Evolutionary conservation across 2,888 invertebrate genomes (phyloP), one percentile per base, ranked within the genome.

Genomic region (Campoletis raptor): DNA sequence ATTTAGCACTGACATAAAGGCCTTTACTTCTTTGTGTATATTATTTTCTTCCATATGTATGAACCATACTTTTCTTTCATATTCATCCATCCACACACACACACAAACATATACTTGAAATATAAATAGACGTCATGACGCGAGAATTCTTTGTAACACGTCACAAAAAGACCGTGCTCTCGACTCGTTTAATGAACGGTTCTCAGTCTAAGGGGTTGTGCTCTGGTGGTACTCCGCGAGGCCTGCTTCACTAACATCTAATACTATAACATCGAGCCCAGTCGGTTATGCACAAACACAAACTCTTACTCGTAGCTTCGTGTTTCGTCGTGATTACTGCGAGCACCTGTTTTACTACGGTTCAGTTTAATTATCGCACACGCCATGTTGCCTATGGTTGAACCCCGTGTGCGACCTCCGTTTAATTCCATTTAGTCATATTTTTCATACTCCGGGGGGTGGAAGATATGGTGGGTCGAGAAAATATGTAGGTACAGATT

Each of bases 311-410:
- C 57, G 37, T 81, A 72, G 70, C 36, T 82, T 67, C 81, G 84
- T 86, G 81, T 81, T 84, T 81, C 81, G 81, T 81, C 61, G 84
- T 86, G 86, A 86, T 86, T 84, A 86, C 81, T 79, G 84, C 86
- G 81, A 86, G 81, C 84, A 81, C 86, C 81, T 84, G 84, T 84
- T 86, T 81, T 81, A 86, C 84, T 79, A 84, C 78, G 83, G 42
- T 84, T 74, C 78, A 73, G 81, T 84, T 86, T 86, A 86, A 86
- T 84, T 84, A 81, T 84, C 78, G 79, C 69, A 64, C 84, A 81
- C 81, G 69, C 81, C 74, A 81, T 76, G 84, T 64, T 70, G 40
- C 42, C 57, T 36, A 54, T 37, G 42, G 10, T 21, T 45, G 64
- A 21, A 24, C 66, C 66, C 66, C 81, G 52, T 74, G 66, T 5